Percentiles rank a stretch among this genome's conserved stretches.
These are phyloP conservation scores for Cheilosia scutellata DNA, from an alignment of 2,888 invertebrate species.

Conservation along the genomic window DNA sequence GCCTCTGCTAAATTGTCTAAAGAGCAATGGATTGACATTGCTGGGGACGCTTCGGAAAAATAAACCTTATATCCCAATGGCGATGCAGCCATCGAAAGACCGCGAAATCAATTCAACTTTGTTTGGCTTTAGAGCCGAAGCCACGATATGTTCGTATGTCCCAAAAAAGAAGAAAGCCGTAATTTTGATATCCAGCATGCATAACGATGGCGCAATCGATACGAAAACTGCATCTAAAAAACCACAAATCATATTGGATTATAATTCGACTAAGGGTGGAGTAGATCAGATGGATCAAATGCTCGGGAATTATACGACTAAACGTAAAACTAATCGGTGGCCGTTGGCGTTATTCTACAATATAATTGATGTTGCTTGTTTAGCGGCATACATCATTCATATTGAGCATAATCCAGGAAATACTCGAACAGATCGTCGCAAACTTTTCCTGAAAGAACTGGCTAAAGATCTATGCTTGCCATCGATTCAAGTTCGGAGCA, in stretches of 20 bases:
- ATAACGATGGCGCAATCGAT: constrained; percentile 6
- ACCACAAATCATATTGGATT: not conserved
- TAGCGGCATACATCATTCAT: not conserved
- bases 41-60: too few relatives aligned
- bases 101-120: constrained; percentile 4
- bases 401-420: not conserved
- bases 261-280: constrained; percentile 1
- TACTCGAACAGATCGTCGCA: not conserved
- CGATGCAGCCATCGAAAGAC: not conserved
- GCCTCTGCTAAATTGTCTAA: not conserved
- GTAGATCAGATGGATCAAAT: constrained; percentile 1
- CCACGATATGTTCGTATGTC: not conserved
- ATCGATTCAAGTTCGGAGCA: not conserved
- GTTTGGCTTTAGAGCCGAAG: not conserved
- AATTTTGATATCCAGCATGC: not conserved
- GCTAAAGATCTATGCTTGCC: not conserved
- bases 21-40: constrained; percentile 4
- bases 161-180: not conserved
- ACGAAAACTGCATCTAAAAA: not conserved
- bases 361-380: constrained; percentile 6
- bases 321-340: not conserved
- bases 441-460: constrained; percentile 2
- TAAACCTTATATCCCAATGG: too few relatives aligned
- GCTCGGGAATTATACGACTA: not conserved
- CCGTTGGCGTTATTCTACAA: not conserved